A percentile compares a stretch with the other conserved stretches of the same genome.
These are phyloP conservation scores for Drosophila prosaltans DNA, from an alignment of 1,140 invertebrate species.

Conservation along the genomic window DNA sequence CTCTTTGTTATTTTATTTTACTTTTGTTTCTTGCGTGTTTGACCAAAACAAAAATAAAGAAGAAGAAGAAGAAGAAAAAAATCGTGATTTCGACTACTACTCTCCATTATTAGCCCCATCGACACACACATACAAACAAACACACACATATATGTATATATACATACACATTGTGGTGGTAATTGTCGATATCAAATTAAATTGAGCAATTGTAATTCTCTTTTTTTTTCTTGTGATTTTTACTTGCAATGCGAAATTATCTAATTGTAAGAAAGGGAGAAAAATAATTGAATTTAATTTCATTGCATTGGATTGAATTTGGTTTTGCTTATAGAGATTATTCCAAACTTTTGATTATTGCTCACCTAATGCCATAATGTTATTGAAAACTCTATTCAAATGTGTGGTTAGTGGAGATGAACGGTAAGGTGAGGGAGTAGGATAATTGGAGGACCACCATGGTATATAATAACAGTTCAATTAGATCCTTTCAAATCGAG, in stretches of 20 bases:
- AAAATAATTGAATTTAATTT: neutral
- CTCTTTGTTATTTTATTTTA: constrained; percentile 39
- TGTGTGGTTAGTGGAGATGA: too few species aligned
- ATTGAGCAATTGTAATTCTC: constrained; percentile 20
- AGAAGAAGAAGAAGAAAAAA: too few species aligned
- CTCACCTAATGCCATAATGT: neutral
- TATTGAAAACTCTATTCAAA: neutral
- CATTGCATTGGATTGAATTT: too few species aligned
- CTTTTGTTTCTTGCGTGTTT: constrained; percentile 70
- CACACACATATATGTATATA: neutral
- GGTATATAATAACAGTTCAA: too few species aligned
- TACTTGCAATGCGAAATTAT: constrained; percentile 12
- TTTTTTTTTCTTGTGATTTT: neutral
- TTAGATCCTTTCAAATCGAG: too few species aligned
- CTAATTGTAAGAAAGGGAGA: constrained; percentile 2
- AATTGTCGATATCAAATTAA: constrained; percentile 19
- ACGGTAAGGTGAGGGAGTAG: too few species aligned
- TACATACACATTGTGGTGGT: neutral
- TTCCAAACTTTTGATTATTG: neutral
- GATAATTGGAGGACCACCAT: too few species aligned
- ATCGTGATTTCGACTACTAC: constrained; percentile 9
- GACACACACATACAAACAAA: neutral
- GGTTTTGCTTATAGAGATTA: neutral
- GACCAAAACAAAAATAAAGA: constrained; percentile 42
- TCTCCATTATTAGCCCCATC: constrained; percentile 13